Evolutionary conservation across 2,888 invertebrate species (phyloP), one percentile per base, ranked within the genome.

Genomic region (Chymomyza procnemis): DNA sequence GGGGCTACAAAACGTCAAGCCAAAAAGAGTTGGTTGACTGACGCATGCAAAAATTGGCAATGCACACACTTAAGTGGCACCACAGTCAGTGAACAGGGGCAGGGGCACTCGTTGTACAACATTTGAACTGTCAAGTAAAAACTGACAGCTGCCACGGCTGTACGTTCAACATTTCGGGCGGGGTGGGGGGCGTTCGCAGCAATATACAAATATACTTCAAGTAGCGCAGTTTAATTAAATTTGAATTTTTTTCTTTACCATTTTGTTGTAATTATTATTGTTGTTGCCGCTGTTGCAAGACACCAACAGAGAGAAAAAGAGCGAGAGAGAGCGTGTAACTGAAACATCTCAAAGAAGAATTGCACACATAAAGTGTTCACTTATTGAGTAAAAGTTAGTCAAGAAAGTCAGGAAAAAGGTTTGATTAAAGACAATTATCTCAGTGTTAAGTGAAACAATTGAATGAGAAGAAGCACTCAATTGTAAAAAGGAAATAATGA

Each of bases 201-300:
- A 71, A 64, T 67, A 75, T 74, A 76, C 75, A 80, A 74, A 86
- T 81, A 85, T 81, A 76, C 69, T 76, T 67, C 67, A 69, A 74
- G 75, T 71, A 64, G 60, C 69, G 78, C 71, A 70, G 84, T 72
- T 75, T 84, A 86, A 82, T 82, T 79, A 84, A 81, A 84, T 82
- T 85, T 83, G 34, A 41, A 14, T 41, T 41, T 41, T 34, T 34
- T 41, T 9, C n/a, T n/a, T n/a, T n/a, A n/a, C n/a, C n/a, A n/a
- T n/a, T 41, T 12, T 1, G 4, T 34, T 34, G 34, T 41, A 41
- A 12, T 41, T 41, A 12, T 5, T 41, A 12, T 41, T 41, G 34
- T 41, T 41, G 34, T 12, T 69, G 58, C 68, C 72, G 79, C 78
- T 52, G 86, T 78, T 68, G 63, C 71, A 71, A 78, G 75, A 74